Base-by-base conservation (phyloP, 2,113 vertebrate genomes). In the Carassius carassius region DNA sequence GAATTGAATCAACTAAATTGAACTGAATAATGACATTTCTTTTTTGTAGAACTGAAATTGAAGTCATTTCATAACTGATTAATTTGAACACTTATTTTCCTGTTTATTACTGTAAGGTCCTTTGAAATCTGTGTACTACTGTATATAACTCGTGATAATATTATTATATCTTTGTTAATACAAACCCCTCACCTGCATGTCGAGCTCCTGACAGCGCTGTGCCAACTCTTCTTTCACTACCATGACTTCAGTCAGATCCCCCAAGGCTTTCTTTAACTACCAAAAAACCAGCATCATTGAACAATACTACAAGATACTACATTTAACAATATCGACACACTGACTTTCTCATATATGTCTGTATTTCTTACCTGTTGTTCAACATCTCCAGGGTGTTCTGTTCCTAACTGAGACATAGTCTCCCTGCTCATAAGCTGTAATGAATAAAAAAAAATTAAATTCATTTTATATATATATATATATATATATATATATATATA, bases 171-270 rank as follows among this genome's bases (percentile, higher is more conserved):
- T 85, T 23, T 41, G 41, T 75, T 23, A 47, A 63, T 23, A 2
- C 37, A 11, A 63, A 67, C 1, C 16, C 7, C 16, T 90, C 88
- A 99, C 98, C 97, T 99, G 98, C 63, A 97, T 86, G 85, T 99
- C 98, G 23, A 99, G 92, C 90, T 99, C 97, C 89, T 97, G 95
- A 86, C 98, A 99, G 85, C 98, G 95, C 69, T 97, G 98, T 21
- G 94, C 95, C 56, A 99, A 86, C 19, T 97, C 96, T 54, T 99
- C 97, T 90, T 98, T 99, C 90, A 97, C 96, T 83, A 95, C 88
- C 47, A 93, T 75, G 44, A 96, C 94, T 84, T 96, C 95, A 76
- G 94, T 88, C 80, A 98, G 94, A 17, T 97, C 95, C 89, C 98
- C 96, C 16, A 97, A 87, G 35, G 95, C 92, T 92, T 94, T 97